Base-by-base conservation (phyloP, 2,797 vertebrate species). In the Spea hammondii region DNA sequence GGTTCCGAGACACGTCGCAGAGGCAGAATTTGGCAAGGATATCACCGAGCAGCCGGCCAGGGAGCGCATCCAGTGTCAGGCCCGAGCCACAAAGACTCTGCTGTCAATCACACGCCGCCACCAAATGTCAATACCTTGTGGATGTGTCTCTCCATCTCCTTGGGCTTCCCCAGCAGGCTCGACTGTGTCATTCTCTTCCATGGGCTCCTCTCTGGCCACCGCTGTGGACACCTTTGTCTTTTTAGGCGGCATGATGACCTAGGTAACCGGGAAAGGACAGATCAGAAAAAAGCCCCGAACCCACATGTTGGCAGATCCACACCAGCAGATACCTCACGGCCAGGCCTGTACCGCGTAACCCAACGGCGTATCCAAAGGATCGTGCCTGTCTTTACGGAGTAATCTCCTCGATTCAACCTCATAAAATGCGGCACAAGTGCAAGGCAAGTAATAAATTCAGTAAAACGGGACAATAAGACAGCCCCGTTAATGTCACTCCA, bases 171-270 rank as follows among this genome's bases (percentile, higher is more conserved):
- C 67, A 49, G 76, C 67, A 6, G 65, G 32, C 59, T 8, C 12
- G 57, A 8, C 64, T 5, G 12, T 2, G 14, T 57, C 51, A 32
- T 12, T 49, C 2, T 72, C 55, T n/a, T 73, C 72, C 6, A 5
- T n/a, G 53, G 2, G 5, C 12, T 66, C 48, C 13, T 55, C 72
- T 9, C 14, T 10, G n/a, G 53, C 4, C 49, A 90, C 93, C 82
- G 94, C 94, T 45, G 91, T 92, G 49, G 95, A 95, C 85, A 86
- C 84, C 90, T 96, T 97, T 83, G 90, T 88, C 83, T 91, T 93
- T 90, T 92, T 96, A 74, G 92, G 91, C 86, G 94, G 93, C 96
- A 96, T 95, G 86, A 85, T 93, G 87, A 90, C 87, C 92, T 93
- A 85, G 83, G 83, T 8, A 72, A 14, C 46, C 17, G 51, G 74